phyloP scores from a whole-genome alignment of 2,113 vertebrate genomes.

The Gavialis gangeticus region DNA sequence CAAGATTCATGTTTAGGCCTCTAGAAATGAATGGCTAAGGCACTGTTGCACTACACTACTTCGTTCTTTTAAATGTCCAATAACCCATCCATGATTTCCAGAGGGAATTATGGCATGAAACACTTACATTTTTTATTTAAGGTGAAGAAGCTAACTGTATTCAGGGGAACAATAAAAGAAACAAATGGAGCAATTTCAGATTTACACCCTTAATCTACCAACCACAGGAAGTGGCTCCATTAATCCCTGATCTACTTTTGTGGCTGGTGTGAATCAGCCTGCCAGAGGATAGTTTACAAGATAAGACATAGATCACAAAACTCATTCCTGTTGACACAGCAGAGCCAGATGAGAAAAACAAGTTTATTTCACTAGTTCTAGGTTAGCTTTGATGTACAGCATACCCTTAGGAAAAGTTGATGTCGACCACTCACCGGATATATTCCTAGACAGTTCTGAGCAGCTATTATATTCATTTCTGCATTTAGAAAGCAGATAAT shows the following conservation, averaged over 20 bases:
- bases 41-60: not conserved
- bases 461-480: not conserved
- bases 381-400: not conserved
- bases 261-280: not conserved
- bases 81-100: not conserved
- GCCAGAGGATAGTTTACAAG: not conserved
- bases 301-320: not conserved
- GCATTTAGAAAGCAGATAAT: not conserved
- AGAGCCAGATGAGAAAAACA: not conserved
- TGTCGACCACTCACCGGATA: not conserved
- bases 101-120: not conserved
- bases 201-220: not conserved
- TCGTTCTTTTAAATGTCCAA: not conserved
- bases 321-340: not conserved
- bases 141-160: not conserved
- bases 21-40: not conserved
- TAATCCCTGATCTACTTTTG: not conserved
- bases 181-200: not conserved
- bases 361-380: not conserved
- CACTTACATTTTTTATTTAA: not conserved
- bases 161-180: not conserved
- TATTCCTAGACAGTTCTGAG: not conserved
- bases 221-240: not conserved
- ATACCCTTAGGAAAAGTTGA: not conserved
- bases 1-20: not conserved